Base-by-base conservation (phyloP, 1,140 invertebrate genomes). In the Helicorthomorpha holstii region DNA sequence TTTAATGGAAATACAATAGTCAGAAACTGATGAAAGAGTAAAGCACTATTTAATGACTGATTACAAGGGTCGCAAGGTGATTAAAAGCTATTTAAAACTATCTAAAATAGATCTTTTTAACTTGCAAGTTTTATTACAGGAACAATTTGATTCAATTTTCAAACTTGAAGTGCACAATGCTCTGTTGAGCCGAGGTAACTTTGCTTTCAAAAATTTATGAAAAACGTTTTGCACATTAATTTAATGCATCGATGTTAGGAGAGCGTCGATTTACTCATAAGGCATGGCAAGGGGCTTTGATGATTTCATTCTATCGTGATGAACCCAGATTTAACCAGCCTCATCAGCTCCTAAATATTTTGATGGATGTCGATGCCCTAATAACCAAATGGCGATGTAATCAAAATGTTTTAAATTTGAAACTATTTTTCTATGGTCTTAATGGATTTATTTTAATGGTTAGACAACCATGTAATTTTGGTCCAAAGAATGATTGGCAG, bases 301-400 rank as follows among this genome's bases (percentile, higher is more conserved):
- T 98, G 83, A 97, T 98, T 50, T 95, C 85, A 1, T 82, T 96
- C 57, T 97, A 98, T 67, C 71, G 92, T 16, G 91, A 98, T 60
- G 89, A 97, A 67, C 89, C 93, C 0, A 74, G 92, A 23, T 98
- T 98, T 69, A 92, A 88, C 58, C 90, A 96, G 64, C 92, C 94
- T 0, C 91, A 94, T 73, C 92, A 96, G 67, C 76, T 98, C 48
- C 73, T 98, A 1, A 87, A 81, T 0, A 73, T 90, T 2, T 75
- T 98, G 1, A 96, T 96, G 86, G 93, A 98, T 64, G 94, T 98
- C 27, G 95, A 98, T 71, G 90, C 91, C 1, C 73, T 96, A 47
- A 88, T 98, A 56, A 97, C 92, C n/a, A 98, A 98, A 70, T 98
- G 95, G 95, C 77, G 95, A 71, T 97, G 94, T 98, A 77, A 83